phyloP scores from a whole-genome alignment of 2,888 invertebrate genomes.

The Ochropleura plecta region DNA sequence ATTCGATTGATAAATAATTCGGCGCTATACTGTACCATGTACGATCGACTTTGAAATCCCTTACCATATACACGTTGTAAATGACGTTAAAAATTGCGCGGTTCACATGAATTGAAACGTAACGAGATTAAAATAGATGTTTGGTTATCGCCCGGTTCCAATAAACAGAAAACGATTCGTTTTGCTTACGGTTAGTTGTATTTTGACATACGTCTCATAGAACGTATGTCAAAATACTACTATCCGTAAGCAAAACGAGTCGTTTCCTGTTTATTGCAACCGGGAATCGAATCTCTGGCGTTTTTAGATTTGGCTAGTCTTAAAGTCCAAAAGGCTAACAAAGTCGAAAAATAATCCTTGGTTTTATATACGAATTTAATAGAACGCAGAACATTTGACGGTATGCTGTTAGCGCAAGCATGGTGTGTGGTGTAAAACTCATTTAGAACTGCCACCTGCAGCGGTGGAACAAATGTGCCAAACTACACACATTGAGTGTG shows the following conservation, averaged over 20 bases:
- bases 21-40: not conserved
- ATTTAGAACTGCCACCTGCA: conserved; percentile 68
- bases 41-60: not conserved
- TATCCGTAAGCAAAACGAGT: no score
- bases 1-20: not conserved
- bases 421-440: conserved; percentile 59
- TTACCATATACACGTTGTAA: not conserved
- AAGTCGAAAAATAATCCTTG: not conserved
- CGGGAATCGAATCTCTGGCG: no score
- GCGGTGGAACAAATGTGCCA: conserved; percentile 59
- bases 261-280: no score
- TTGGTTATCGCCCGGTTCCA: no score
- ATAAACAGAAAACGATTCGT: no score
- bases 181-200: no score
- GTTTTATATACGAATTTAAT: not conserved
- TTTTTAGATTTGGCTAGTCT: no score
- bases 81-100: not conserved
- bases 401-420: conserved; percentile 11
- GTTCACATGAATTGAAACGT: not conserved
- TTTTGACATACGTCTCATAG: no score
- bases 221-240: no score
- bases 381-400: conserved; percentile 15
- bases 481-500: conserved; percentile 33
- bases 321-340: not conserved
- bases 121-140: not conserved